phyloP scores from a whole-genome alignment of 2,888 invertebrate species.

The Sarcophaga carnaria region DNA sequence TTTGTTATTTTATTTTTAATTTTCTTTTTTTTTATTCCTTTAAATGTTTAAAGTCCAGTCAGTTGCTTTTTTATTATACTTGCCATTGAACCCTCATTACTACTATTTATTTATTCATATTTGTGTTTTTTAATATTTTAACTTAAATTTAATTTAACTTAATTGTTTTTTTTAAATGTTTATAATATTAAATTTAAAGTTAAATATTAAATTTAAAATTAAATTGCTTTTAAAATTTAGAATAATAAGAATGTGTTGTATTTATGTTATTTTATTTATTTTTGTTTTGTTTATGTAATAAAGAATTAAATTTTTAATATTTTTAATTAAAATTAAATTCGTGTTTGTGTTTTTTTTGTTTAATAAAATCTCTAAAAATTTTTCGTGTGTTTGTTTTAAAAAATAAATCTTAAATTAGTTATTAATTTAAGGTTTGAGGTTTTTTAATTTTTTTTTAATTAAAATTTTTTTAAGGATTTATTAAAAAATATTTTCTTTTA shows the following conservation, averaged over 20 bases:
- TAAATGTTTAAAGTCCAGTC: slow-evolving; percentile 38
- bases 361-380: slow-evolving; percentile 13
- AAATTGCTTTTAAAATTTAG: slow-evolving; percentile 68
- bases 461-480: slow-evolving; percentile 33
- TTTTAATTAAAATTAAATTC: slow-evolving; percentile 61
- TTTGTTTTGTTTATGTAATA: slow-evolving; percentile 20
- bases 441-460: slow-evolving; percentile 10
- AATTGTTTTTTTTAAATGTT: slow-evolving; percentile 28
- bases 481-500: slow-evolving; percentile 38
- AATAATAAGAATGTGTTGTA: slow-evolving; percentile 50
- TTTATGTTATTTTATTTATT: not conserved
- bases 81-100: not conserved
- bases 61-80: slow-evolving; percentile 13
- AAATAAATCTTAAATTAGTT: slow-evolving; percentile 62
- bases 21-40: slow-evolving; percentile 10
- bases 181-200: slow-evolving; percentile 18
- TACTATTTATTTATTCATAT: not conserved
- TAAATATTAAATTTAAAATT: slow-evolving; percentile 47
- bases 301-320: not conserved
- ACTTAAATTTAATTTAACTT: slow-evolving; percentile 37
- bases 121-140: not conserved
- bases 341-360: slow-evolving; percentile 20
- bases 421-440: not conserved
- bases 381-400: slow-evolving; percentile 27
- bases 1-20: slow-evolving; percentile 16